A percentile compares a stretch with the other conserved stretches of the same genome.
These are phyloP conservation scores for Astreopora myriophthalma DNA, from an alignment of 64 coral and sea anemone genomes.

Conservation along the genomic window DNA sequence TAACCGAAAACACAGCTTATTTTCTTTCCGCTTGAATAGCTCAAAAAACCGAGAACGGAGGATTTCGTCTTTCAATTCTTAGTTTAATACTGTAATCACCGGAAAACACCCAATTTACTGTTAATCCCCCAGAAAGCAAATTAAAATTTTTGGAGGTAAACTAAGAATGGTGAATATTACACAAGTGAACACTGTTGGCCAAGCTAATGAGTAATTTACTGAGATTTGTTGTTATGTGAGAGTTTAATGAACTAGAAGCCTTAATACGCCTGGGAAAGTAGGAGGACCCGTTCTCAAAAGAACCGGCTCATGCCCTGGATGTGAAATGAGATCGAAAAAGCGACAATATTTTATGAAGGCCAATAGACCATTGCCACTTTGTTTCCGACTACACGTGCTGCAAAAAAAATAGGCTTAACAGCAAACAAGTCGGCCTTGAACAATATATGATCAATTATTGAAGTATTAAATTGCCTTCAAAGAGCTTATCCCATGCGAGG, in stretches of 20 bases:
- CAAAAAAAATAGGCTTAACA: conserved; percentile 57
- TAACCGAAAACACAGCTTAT: conserved; percentile 50
- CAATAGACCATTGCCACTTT: conserved; percentile 55
- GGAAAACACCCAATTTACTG: conserved; percentile 78
- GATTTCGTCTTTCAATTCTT: conserved; percentile 75
- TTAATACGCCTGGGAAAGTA: conserved; percentile 51
- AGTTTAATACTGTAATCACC: conserved; percentile 73
- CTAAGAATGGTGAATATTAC: conserved; percentile 62
- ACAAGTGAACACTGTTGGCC: conserved; percentile 68
- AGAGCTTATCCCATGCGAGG: conserved; percentile 74
- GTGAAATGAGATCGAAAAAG: neutral
- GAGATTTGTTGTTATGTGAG: conserved; percentile 66
- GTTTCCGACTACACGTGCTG: conserved; percentile 81
- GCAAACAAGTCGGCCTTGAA: conserved; percentile 77
- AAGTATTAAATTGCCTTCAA: conserved; percentile 91
- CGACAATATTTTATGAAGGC: conserved; percentile 50
- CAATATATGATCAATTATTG: conserved; percentile 88
- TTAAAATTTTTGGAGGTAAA: conserved; percentile 64
- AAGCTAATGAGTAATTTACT: conserved; percentile 79
- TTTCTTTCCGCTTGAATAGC: conserved; percentile 52
- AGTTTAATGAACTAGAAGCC: conserved; percentile 67
- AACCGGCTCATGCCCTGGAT: neutral
- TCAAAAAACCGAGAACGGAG: conserved; percentile 67
- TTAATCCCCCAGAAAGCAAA: conserved; percentile 81
- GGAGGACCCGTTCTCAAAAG: conserved; percentile 36